A percentile compares a stretch with the other conserved stretches of the same genome.
Conservation (phyloP, 1,140 invertebrate species). For the Zeugodacus cucurbitae region DNA sequence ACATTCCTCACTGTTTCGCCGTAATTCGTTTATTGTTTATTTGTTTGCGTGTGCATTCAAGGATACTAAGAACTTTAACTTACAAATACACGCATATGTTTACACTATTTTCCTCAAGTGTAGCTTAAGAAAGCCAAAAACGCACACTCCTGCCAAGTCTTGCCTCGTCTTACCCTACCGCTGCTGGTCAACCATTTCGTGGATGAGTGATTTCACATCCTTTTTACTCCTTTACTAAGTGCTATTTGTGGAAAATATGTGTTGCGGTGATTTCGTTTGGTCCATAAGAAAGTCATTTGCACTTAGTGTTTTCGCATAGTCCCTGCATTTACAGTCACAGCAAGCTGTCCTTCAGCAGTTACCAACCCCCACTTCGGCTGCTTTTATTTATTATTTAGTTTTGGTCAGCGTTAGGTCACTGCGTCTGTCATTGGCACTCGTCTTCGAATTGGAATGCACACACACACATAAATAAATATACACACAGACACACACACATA, state of each 20-base stretch:
- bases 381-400: constrained; percentile 1
- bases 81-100: constrained; percentile 25
- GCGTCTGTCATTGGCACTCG: constrained; percentile 30
- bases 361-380: not conserved
- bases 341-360: not conserved
- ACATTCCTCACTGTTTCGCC: constrained; percentile 18
- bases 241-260: not conserved
- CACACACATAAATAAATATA: too few species aligned
- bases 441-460: not conserved
- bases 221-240: not conserved
- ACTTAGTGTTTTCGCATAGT: not conserved
- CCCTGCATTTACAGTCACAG: not conserved
- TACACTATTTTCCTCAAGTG: not conserved
- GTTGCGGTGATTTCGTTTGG: constrained; percentile 10
- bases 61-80: constrained; percentile 45
- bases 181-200: constrained; percentile 30
- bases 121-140: constrained; percentile 39
- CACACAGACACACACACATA: not conserved
- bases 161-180: not conserved
- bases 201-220: constrained; percentile 39
- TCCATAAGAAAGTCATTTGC: constrained; percentile 31
- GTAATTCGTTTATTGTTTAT: constrained; percentile 43
- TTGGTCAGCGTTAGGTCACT: constrained; percentile 24
- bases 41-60: constrained; percentile 45
- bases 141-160: not conserved